Conservation (phyloP, 1,140 invertebrate genomes). For the Choristoneura fumiferana region DNA sequence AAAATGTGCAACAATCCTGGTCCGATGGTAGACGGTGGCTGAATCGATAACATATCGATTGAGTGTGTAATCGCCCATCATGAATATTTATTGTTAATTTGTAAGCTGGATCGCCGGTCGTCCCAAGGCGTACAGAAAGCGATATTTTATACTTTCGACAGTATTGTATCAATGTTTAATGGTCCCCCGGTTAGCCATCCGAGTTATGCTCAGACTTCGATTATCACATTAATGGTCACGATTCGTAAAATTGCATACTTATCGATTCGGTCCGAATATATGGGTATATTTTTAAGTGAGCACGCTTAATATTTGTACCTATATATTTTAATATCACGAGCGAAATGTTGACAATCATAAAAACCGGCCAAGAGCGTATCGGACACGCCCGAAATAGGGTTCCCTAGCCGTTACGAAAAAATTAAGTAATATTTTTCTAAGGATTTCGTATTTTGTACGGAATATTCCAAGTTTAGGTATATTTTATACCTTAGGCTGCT, state of each 20-base stretch:
- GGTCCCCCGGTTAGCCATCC: conserved; percentile 30
- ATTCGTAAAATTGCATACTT: conserved; percentile 27
- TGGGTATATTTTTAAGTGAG: no score
- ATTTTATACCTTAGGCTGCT: no score
- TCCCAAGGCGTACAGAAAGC: conserved; percentile 52
- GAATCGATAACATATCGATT: conserved; percentile 33
- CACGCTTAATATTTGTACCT: no score
- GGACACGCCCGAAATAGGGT: no score
- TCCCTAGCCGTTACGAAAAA: no score
- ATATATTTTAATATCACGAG: no score
- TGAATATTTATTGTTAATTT: conserved; percentile 72
- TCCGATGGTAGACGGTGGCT: conserved; percentile 28
- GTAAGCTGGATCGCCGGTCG: conserved; percentile 52
- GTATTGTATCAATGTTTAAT: conserved; percentile 48
- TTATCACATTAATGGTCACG: conserved; percentile 36
- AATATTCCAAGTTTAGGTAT: no score
- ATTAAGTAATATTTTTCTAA: no score
- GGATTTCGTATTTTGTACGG: no score
- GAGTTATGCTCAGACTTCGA: conserved; percentile 29
- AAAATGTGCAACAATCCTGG: conserved; percentile 28
- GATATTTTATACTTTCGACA: conserved; percentile 50
- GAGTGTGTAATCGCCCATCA: conserved; percentile 33
- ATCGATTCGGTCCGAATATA: no score
- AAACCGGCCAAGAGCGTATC: no score
- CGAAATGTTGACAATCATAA: no score